phyloP scores from a whole-genome alignment of 2,888 invertebrate species.

The Ormyrus pomaceus region DNA sequence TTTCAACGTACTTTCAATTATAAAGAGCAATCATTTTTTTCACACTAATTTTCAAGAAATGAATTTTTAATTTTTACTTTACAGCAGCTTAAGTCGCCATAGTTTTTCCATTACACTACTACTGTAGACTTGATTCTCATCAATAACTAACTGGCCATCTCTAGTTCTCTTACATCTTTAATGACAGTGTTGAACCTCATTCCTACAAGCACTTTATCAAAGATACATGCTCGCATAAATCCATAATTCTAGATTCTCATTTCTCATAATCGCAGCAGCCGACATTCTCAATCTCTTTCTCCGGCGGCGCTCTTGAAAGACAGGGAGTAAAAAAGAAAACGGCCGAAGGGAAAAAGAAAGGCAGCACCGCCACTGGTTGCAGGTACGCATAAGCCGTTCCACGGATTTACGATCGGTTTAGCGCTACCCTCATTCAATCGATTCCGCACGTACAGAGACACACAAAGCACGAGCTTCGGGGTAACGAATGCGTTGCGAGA shows the following conservation, averaged over 20 bases:
- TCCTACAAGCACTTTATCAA: too few species aligned
- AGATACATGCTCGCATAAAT: not conserved
- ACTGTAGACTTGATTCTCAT: too few species aligned
- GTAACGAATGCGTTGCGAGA: constrained; percentile 39
- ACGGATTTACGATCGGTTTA: constrained; percentile 68
- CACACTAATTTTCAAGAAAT: too few species aligned
- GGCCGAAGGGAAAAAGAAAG: not conserved
- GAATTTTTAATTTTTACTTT: too few species aligned
- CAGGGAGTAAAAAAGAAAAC: not conserved
- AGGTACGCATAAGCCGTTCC: constrained; percentile 48
- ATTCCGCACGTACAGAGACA: constrained; percentile 44
- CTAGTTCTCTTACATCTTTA: too few species aligned
- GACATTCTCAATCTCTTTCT: constrained; percentile 6
- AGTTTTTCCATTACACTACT: too few species aligned
- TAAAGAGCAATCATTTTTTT: too few species aligned
- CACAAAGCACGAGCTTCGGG: not conserved
- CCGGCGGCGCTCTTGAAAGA: not conserved
- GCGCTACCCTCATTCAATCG: constrained; percentile 55
- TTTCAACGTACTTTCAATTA: too few species aligned
- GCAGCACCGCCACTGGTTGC: constrained; percentile 46
- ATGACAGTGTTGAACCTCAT: too few species aligned
- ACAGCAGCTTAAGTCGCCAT: too few species aligned
- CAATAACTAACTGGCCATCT: too few species aligned
- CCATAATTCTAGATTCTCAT: constrained; percentile 4
- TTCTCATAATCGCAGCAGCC: not conserved